Evolutionary conservation across 2,113 vertebrate species (phyloP), one percentile per base, ranked within the genome.

Genomic region (Neopipo cinnamomea): DNA sequence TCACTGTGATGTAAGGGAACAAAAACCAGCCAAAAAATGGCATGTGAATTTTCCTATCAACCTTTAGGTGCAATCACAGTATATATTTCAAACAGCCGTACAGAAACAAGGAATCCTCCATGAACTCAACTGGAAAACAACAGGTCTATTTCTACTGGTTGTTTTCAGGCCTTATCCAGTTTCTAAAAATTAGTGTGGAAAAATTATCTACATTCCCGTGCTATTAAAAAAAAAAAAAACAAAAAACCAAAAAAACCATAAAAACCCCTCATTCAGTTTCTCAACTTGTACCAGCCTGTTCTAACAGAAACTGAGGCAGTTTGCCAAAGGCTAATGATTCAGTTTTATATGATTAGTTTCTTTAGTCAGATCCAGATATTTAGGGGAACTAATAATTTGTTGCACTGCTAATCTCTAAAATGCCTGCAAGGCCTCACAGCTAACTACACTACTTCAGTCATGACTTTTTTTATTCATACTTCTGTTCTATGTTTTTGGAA

Each of bases 311-410:
- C 42, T 31, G 37, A 72, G 84, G 80, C 62, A 28, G 44, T 79
- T 91, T 95, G 91, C 94, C 94, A 88, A 59, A 65, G 91, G 74
- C 46, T 66, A 85, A 88, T 86, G 89, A 85, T 86, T 93, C 80
- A 24, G 39, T 91, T 85, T 86, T 67, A 79, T 93, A 44, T 67
- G 78, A 89, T 93, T 93, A 84, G 42, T 89, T 83, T 93, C 73
- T 87, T 94, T 90, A 91, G 74, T 59, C 73, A 89, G 83, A 93
- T 85, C 52, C 75, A 88, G 93, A 89, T 89, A 90, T 75, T 79
- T 80, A 88, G 42, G 81, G 67, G 61, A 91, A 67, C 50, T 82
- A 65, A 85, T 93, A 95, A 96, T 91, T 92, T 85, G n/a, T 92
- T 89, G 75, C 16, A 19, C 61, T 80, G 73, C 56, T 89, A 78